Evolutionary conservation across 2,113 vertebrate genomes (phyloP).

Genomic region (Furnarius figulus): DNA sequence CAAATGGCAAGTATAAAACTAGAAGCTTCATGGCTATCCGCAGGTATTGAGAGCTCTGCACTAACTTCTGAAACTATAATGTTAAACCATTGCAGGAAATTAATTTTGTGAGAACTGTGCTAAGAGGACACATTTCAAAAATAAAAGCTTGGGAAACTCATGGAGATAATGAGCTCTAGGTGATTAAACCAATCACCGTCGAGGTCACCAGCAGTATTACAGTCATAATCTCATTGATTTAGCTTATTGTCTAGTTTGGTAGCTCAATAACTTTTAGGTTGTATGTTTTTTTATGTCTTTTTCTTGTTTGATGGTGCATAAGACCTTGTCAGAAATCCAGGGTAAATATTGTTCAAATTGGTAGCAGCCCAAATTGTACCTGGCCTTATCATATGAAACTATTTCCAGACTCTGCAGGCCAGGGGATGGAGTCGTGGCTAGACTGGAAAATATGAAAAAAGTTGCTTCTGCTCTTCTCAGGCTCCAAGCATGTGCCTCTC

Average conservation of each 20-base stretch:
- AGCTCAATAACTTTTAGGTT: not conserved
- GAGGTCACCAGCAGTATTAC: not conserved
- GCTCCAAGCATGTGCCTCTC: fast-evolving
- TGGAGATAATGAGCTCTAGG: not conserved
- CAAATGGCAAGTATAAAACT: not conserved
- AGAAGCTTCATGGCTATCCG: not conserved
- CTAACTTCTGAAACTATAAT: not conserved
- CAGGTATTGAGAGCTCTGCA: not conserved
- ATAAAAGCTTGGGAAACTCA: not conserved
- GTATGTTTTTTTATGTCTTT: not conserved
- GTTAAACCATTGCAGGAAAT: not conserved
- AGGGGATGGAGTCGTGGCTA: fast-evolving
- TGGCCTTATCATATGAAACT: not conserved
- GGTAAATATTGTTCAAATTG: not conserved
- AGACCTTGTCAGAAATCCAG: not conserved
- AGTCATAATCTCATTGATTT: not conserved
- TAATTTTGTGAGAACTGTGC: not conserved
- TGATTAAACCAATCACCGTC: not conserved
- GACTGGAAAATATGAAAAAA: not conserved
- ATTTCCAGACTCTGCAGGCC: not conserved
- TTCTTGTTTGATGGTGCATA: not conserved
- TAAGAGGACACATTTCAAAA: not conserved
- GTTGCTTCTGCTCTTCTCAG: not conserved
- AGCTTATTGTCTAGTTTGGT: not conserved
- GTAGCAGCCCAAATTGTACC: not conserved